Base-by-base conservation (phyloP, 2,113 vertebrate genomes). In the Alligator sinensis region DNA sequence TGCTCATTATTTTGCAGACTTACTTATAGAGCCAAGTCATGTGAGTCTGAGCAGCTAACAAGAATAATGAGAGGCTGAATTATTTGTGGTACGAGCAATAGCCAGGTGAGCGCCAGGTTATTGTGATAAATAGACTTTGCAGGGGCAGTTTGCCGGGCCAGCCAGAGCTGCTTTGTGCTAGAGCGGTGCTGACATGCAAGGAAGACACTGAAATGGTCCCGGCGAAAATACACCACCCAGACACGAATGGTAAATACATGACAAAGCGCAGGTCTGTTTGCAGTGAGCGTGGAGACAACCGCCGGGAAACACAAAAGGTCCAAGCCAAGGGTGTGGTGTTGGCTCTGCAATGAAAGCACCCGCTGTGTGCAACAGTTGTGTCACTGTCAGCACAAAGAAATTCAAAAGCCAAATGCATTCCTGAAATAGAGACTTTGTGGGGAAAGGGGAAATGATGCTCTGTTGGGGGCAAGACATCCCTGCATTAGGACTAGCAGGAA, bases 131-230 rank as follows among this genome's bases (percentile, higher is more conserved):
- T 77, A 54, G 54, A 24, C 19, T 74, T 47, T 19, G 34, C 6
- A 14, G 34, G 11, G 34, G 34, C 4, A 11, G 54, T 57, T 57
- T 57, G 25, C 54, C 17, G 47, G 74, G 74, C 54, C 2, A 38
- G 15, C 25, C 9, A 19, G 75, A 57, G 6, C 9, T 2, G 54
- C 75, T 7, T 57, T 28, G 74, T 57, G n/a, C 5, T 47, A 72
- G 34, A 11, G 2, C 13, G 60, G 72, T 6, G 5, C 17, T 38
- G 13, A 28, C 64, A 7, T 0, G 0, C 24, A 2, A 0, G 19
- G 57, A 54, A 34, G 57, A 34, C 4, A 11, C 22, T 21, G 0
- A 0, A 5, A 74, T 47, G 30, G 30, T 38, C 13, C 68, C 38
- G 7, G 22, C 12, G 11, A 74, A 47, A 47, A 74, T 4, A 70